These are phyloP conservation scores for Punctoribates punctum DNA, from an alignment of 2,888 invertebrate species.

Conservation along the genomic window DNA sequence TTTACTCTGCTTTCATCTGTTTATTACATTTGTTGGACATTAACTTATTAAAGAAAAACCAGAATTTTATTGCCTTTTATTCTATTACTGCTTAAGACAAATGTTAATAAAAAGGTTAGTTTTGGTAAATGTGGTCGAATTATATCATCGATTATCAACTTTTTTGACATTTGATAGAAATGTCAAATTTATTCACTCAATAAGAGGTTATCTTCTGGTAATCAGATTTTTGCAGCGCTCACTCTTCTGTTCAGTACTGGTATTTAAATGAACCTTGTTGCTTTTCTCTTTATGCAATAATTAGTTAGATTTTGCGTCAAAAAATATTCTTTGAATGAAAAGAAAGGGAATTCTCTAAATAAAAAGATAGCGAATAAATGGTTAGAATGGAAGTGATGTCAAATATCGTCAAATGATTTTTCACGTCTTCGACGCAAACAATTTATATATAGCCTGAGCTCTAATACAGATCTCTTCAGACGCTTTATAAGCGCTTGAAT, in stretches of 20 bases:
- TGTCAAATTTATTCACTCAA: no score
- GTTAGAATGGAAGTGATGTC: not conserved
- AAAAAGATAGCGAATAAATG: not conserved
- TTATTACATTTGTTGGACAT: not conserved
- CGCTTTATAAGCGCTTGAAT: not conserved
- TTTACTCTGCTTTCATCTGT: constrained; percentile 3
- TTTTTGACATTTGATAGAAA: no score
- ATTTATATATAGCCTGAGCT: not conserved
- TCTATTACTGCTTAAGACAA: not conserved
- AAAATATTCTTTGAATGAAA: not conserved
- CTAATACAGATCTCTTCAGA: not conserved
- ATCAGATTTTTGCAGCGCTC: no score
- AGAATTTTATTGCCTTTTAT: not conserved
- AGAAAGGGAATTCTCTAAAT: not conserved
- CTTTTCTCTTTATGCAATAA: no score
- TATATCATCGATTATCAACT: no score
- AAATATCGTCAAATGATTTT: constrained; percentile 1
- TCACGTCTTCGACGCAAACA: constrained; percentile 1
- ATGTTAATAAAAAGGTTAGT: not conserved
- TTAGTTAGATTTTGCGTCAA: not conserved
- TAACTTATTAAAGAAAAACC: not conserved
- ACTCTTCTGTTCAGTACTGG: no score
- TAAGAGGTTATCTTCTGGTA: no score
- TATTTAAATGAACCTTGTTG: no score
- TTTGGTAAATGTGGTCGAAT: no score